These are phyloP conservation scores for Caenorhabditis becei DNA, from an alignment of 2,888 invertebrate species.

Conservation along the genomic window DNA sequence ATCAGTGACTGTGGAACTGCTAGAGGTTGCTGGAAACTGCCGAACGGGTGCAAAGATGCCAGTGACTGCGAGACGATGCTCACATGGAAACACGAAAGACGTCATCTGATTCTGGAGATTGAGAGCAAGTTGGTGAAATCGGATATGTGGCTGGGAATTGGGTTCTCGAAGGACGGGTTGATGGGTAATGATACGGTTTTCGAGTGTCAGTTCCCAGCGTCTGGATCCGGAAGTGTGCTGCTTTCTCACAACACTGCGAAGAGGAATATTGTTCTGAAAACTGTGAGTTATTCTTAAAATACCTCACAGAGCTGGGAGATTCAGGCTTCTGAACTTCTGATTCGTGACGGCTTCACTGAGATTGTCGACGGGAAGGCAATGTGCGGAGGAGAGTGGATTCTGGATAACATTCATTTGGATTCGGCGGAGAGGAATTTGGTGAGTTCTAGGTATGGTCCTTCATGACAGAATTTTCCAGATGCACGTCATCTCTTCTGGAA, in stretches of 20 bases:
- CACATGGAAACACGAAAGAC: constrained; percentile 70
- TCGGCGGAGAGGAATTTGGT: constrained; percentile 62
- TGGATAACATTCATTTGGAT: constrained; percentile 64
- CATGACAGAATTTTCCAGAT: constrained; percentile 36
- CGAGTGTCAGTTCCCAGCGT: constrained; percentile 80
- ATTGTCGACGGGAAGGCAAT: constrained; percentile 59
- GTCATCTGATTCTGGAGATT: constrained; percentile 67
- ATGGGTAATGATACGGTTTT: constrained; percentile 83
- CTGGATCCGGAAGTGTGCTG: constrained; percentile 52
- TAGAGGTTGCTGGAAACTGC: constrained; percentile 81
- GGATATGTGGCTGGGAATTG: constrained; percentile 71
- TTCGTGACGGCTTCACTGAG: constrained; percentile 66
- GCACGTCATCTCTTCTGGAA: constrained; percentile 63
- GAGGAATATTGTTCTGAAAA: constrained; percentile 59
- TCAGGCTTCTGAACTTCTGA: constrained; percentile 60
- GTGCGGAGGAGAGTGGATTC: constrained; percentile 68
- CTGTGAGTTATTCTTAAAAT: constrained; percentile 20
- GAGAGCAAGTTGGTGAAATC: constrained; percentile 59
- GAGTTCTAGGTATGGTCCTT: not conserved
- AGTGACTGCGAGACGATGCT: constrained; percentile 70
- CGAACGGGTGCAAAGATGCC: constrained; percentile 77
- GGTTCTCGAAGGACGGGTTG: constrained; percentile 67
- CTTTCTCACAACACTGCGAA: constrained; percentile 66
- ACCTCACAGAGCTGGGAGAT: not conserved
- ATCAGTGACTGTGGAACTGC: constrained; percentile 76